Conservation (phyloP, 2,113 vertebrate genomes). For the Centropristis striata region DNA sequence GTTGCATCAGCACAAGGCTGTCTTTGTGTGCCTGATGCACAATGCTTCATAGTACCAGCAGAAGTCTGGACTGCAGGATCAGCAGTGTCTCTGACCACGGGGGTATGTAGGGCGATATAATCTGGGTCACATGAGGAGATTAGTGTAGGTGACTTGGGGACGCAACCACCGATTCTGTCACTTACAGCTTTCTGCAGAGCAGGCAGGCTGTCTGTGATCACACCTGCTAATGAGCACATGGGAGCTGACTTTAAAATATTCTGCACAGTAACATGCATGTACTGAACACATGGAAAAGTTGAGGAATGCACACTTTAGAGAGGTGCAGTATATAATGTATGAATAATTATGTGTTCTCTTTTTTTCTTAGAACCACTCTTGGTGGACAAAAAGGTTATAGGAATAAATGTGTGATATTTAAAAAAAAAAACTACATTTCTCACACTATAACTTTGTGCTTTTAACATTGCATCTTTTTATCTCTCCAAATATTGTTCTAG, state of each 20-base stretch:
- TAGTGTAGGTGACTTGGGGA: conserved; percentile 54
- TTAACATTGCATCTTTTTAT: not conserved
- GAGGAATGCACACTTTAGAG: not conserved
- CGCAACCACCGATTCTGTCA: conserved; percentile 2
- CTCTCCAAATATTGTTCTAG: not conserved
- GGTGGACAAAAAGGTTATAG: no score
- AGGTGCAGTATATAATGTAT: no score
- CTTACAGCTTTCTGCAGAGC: conserved; percentile 17
- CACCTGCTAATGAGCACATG: not conserved
- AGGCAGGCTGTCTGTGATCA: conserved; percentile 6
- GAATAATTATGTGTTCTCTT: no score
- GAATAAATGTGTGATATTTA: no score
- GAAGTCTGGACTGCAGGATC: conserved; percentile 45
- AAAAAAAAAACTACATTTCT: no score
- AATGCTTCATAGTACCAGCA: conserved; percentile 43
- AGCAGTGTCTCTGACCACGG: conserved; percentile 42
- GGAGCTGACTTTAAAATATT: not conserved
- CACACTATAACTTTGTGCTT: not conserved
- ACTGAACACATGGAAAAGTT: not conserved
- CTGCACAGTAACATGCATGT: not conserved
- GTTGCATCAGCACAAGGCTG: conserved; percentile 81
- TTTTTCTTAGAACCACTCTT: no score
- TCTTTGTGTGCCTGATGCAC: conserved; percentile 70
- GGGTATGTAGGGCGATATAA: conserved; percentile 47
- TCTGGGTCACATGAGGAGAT: conserved; percentile 69